Conservation (phyloP, 2,888 invertebrate genomes). For the Loripinus fragilis region DNA sequence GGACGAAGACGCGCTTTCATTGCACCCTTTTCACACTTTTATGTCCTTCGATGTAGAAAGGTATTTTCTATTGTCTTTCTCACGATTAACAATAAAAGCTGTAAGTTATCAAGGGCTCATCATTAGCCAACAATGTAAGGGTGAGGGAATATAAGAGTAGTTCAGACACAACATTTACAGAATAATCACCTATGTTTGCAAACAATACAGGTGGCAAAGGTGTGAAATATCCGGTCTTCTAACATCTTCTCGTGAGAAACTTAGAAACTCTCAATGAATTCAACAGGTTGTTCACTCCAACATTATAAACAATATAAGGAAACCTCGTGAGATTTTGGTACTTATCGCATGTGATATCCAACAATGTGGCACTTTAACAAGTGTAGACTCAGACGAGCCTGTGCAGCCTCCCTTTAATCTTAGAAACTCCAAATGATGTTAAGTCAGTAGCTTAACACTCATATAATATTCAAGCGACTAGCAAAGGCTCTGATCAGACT, state of each 20-base stretch:
- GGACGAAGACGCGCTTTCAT: background rate
- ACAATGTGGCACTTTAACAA: too few relatives aligned
- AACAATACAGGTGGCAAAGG: constrained; percentile 20
- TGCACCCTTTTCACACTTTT: background rate
- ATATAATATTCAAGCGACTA: too few relatives aligned
- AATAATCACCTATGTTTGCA: constrained; percentile 8
- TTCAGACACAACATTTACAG: constrained; percentile 15
- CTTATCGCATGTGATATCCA: too few relatives aligned
- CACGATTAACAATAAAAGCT: constrained; percentile 5
- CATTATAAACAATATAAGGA: too few relatives aligned
- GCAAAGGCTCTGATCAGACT: too few relatives aligned
- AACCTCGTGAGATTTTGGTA: too few relatives aligned
- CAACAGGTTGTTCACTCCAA: constrained; percentile 3
- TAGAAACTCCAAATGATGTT: too few relatives aligned
- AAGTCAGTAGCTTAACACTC: too few relatives aligned
- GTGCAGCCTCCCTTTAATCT: too few relatives aligned
- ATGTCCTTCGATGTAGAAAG: background rate
- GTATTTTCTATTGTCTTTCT: background rate
- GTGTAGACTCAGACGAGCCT: too few relatives aligned
- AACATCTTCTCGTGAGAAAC: background rate
- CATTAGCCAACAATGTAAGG: constrained; percentile 6
- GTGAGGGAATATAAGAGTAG: background rate
- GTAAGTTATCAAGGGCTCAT: background rate
- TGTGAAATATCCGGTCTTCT: constrained; percentile 3
- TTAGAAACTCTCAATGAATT: background rate